Evolutionary conservation across 2,797 vertebrate genomes (phyloP), one percentile per base, ranked within the genome.

Genomic region (Urophycis tenuis): DNA sequence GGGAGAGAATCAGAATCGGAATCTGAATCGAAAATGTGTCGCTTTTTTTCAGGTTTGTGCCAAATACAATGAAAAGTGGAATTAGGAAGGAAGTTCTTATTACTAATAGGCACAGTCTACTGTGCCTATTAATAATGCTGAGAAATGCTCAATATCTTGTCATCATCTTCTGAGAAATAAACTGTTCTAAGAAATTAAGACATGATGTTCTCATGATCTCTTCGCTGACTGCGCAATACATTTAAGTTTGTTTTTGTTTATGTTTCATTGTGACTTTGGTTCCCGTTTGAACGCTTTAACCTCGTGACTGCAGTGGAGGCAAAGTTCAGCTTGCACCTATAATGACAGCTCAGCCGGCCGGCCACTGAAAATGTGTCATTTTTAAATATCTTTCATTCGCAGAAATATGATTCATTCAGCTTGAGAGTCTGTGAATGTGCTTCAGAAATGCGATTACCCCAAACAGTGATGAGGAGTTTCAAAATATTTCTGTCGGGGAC

Each of bases 341-440:
- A 29, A 3, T 12, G n/a, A 6, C 25, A 31, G 19, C 29, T 35
- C 49, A 74, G 41, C 36, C 45, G 15, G 41, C 73, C 49, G 39
- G 39, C 36, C 12, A 17, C 29, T 31, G 5, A 32, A 32, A 74
- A 53, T 74, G 7, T 49, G 39, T 45, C 6, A 17, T 74, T 29
- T 74, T 64, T 35, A 64, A n/a, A n/a, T n/a, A 75, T 75, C 30
- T 64, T 60, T 75, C 9, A 75, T 75, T 75, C 32, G 33, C 31
- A 35, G 49, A 64, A 75, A 75, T 75, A 75, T 75, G 22, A 75
- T 64, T 64, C 74, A 60, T 75, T n/a, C n/a, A 33, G 74, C 60
- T 75, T 64, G 14, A 31, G 45, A 25, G 32, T 64, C 49, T 64
- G 73, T 74, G 30, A 74, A 53, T 32, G 41, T 32, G 29, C 30